A percentile compares a stretch with the other conserved stretches of the same genome.
Evolutionary conservation across 2,797 vertebrate species (phyloP).

Genomic region (Philypnodon macrostomus): DNA sequence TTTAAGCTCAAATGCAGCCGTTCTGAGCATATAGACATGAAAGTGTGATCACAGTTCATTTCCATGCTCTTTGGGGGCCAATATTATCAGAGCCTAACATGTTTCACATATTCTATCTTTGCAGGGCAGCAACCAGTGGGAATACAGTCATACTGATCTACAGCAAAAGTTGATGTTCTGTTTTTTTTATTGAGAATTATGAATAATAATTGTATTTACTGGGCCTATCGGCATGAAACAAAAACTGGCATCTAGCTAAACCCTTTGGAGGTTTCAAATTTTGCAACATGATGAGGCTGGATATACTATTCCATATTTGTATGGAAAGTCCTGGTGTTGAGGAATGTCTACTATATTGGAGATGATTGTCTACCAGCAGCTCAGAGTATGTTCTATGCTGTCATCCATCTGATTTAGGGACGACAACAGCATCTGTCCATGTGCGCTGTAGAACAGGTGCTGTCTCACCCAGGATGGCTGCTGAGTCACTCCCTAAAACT

Average conservation of each 20-base stretch:
- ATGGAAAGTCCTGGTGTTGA: neutral
- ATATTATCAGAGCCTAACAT: conserved; percentile 1
- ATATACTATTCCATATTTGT: neutral
- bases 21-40: conserved; percentile 11
- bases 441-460: conserved; percentile 53
- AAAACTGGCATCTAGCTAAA: no score
- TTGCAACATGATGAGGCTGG: no score
- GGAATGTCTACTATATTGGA: conserved; percentile 16
- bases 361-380: conserved; percentile 8
- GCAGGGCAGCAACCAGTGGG: neutral
- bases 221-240: no score
- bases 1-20: conserved; percentile 17
- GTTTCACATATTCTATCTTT: conserved; percentile 11
- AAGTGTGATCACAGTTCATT: conserved; percentile 15
- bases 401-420: conserved; percentile 44
- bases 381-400: conserved; percentile 27
- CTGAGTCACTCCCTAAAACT: conserved; percentile 42
- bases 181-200: neutral
- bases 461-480: conserved; percentile 31
- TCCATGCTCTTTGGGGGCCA: neutral
- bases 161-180: conserved; percentile 5
- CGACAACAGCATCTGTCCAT: conserved; percentile 53
- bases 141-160: conserved; percentile 5
- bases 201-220: no score
- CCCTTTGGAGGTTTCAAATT: no score